Percentiles rank a stretch among this genome's conserved stretches.
These are phyloP conservation scores for Fragum sueziense DNA, from an alignment of 2,888 invertebrate genomes.

Conservation along the genomic window DNA sequence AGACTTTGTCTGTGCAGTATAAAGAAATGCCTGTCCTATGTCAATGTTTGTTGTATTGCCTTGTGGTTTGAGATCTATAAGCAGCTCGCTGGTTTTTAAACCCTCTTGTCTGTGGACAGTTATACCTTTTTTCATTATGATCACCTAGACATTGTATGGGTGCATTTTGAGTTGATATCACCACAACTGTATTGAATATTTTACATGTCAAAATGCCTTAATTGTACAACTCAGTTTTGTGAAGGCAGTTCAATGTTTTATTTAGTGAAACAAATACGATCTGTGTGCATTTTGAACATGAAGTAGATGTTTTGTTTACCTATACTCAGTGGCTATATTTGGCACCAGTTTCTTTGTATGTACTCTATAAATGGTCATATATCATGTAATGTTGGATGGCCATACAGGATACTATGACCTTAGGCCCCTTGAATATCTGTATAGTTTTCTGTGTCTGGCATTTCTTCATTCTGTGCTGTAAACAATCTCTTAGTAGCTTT, in stretches of 20 bases:
- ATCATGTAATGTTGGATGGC: not conserved
- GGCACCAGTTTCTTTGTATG: conserved; percentile 45
- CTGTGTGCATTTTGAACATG: conserved; percentile 65
- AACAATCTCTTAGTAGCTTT: conserved; percentile 23
- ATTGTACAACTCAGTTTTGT: conserved; percentile 59
- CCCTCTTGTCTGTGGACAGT: conserved; percentile 60
- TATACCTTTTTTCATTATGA: conserved; percentile 57
- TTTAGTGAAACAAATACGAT: conserved; percentile 54
- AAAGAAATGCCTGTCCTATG: conserved; percentile 79
- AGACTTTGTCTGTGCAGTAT: conserved; percentile 77
- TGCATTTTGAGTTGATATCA: conserved; percentile 65
- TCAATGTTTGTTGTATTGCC: conserved; percentile 66
- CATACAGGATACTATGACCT: conserved; percentile 3
- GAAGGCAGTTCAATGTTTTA: conserved; percentile 57
- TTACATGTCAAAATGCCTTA: conserved; percentile 61
- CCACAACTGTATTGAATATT: conserved; percentile 55
- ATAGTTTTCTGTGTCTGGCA: conserved; percentile 67
- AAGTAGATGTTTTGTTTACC: conserved; percentile 64
- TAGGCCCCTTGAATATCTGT: conserved; percentile 9
- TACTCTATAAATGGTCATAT: conserved; percentile 12
- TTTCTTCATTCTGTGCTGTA: conserved; percentile 78
- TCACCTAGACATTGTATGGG: conserved; percentile 62
- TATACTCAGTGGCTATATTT: conserved; percentile 59
- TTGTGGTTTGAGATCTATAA: conserved; percentile 63
- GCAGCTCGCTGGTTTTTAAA: conserved; percentile 59